Conservation (phyloP, 2,113 vertebrate genomes). For the Ardeotis arabs region DNA sequence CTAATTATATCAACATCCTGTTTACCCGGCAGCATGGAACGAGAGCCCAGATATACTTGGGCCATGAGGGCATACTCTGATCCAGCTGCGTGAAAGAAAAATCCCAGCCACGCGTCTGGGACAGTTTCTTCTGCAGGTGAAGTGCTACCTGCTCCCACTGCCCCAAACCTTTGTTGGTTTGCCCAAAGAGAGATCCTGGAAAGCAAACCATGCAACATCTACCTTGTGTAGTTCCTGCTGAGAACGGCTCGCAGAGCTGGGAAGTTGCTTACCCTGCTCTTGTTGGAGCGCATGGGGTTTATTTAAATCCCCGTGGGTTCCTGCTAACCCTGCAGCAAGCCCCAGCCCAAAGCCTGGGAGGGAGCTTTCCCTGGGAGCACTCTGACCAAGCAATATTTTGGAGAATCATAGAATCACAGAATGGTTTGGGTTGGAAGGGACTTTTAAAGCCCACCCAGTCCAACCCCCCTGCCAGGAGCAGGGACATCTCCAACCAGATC, state of each 20-base stretch:
- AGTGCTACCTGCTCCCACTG: neutral
- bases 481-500: no score
- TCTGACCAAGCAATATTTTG: neutral
- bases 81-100: neutral
- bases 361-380: neutral
- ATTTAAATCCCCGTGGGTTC: neutral
- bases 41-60: neutral
- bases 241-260: neutral
- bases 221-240: neutral
- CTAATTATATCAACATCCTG: constrained; percentile 69
- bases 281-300: neutral
- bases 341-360: neutral
- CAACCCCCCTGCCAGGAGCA: no score
- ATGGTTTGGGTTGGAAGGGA: no score
- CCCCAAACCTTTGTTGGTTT: neutral
- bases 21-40: neutral
- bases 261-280: neutral
- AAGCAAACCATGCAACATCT: rapidly evolving
- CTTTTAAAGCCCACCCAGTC: no score
- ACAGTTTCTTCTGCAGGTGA: neutral
- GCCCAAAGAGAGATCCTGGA: neutral
- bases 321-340: neutral
- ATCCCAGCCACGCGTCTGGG: neutral
- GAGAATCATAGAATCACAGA: neutral
- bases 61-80: neutral